Evolutionary conservation across 2,888 invertebrate species (phyloP).

Genomic region (Drosophila limbata): DNA sequence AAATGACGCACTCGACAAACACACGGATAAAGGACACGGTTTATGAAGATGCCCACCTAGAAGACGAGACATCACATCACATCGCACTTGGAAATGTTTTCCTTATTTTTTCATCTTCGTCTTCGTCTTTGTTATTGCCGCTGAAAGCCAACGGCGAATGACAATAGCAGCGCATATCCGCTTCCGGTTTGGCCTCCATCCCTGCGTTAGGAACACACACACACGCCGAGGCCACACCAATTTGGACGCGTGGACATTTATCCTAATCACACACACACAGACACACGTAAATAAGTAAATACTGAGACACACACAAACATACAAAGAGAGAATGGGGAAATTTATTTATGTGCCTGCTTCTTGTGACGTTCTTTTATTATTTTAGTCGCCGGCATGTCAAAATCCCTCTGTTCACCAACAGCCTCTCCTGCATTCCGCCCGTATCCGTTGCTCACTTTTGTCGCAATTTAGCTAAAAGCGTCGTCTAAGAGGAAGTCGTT

Average conservation of each 20-base stretch:
- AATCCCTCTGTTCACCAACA: not conserved
- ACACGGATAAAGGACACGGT: constrained; percentile 36
- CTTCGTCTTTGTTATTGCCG: not conserved
- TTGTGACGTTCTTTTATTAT: constrained; percentile 78
- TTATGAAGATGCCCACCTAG: constrained; percentile 62
- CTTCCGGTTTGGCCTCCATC: constrained; percentile 56
- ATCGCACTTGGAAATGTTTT: constrained; percentile 41
- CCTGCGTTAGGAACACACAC: not conserved
- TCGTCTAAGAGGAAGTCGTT: constrained; percentile 78
- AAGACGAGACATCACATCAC: constrained; percentile 12
- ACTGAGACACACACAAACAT: constrained; percentile 12
- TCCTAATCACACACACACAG: constrained; percentile 73
- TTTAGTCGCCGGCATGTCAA: constrained; percentile 65
- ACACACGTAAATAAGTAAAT: constrained; percentile 13
- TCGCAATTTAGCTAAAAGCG: constrained; percentile 81
- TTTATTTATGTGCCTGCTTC: constrained; percentile 76
- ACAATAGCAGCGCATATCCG: constrained; percentile 80
- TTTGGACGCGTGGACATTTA: constrained; percentile 78
- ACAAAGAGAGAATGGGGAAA: constrained; percentile 37
- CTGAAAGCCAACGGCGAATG: constrained; percentile 61
- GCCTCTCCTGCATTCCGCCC: not conserved
- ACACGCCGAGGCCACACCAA: constrained; percentile 64
- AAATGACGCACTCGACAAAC: constrained; percentile 53
- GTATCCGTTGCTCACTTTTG: constrained; percentile 71
- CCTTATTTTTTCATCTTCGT: not conserved